phyloP scores from a whole-genome alignment of 2,113 vertebrate species.

The Alectura lathami region DNA sequence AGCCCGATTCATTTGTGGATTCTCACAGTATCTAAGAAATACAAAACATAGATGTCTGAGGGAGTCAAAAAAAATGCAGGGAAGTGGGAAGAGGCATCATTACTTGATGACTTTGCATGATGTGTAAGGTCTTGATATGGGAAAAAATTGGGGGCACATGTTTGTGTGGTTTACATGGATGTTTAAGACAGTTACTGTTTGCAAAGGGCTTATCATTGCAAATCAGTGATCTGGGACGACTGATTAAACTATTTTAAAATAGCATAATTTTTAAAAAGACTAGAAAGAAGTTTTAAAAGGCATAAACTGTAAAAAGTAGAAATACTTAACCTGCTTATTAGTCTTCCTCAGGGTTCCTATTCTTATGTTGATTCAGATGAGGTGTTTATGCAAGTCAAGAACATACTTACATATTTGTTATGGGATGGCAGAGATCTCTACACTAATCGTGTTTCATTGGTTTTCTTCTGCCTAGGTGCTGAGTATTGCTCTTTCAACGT shows the following conservation, averaged over 20 bases:
- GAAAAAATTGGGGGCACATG: fast-evolving
- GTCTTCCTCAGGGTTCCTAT: not conserved
- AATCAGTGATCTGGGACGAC: not conserved
- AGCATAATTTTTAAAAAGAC: not conserved
- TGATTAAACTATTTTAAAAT: not conserved
- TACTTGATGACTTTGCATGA: not conserved
- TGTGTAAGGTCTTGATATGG: not conserved
- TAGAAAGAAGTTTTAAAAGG: not conserved
- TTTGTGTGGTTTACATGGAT: not conserved
- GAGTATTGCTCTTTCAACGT: slow-evolving; percentile 79
- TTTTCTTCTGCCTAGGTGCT: slow-evolving; percentile 80
- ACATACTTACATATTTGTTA: not conserved
- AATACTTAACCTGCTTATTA: not conserved
- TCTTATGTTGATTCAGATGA: not conserved
- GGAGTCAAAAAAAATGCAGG: not conserved
- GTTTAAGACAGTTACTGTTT: not conserved
- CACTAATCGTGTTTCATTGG: not conserved
- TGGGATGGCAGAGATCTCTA: not conserved
- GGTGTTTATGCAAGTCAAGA: not conserved
- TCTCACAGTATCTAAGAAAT: not conserved
- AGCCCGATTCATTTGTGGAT: not conserved
- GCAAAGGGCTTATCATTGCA: not conserved
- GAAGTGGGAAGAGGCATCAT: not conserved
- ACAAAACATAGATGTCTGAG: not conserved
- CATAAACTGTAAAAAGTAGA: not conserved